These are phyloP conservation scores for Schizaphis graminum DNA, from an alignment of 2,888 invertebrate genomes.

Conservation along the genomic window DNA sequence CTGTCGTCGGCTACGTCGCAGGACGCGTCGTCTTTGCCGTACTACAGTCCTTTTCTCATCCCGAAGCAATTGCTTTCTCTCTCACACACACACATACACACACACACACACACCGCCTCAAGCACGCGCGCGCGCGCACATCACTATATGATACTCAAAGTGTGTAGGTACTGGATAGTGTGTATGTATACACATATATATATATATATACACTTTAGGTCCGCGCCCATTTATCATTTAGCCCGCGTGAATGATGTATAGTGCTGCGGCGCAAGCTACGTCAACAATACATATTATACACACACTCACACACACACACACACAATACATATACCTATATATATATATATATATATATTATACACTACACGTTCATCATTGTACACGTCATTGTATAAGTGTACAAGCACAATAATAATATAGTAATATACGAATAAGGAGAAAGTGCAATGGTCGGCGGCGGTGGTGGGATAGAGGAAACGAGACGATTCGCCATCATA, in stretches of 20 bases:
- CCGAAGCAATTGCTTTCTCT: neutral
- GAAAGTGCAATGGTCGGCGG: neutral
- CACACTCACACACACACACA: neutral
- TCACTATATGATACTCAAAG: constrained; percentile 6
- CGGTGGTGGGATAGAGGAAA: neutral
- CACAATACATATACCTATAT: no score
- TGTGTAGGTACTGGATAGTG: neutral
- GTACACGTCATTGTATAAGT: neutral
- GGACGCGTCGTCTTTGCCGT: neutral
- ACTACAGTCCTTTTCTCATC: neutral
- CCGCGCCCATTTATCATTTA: constrained; percentile 52
- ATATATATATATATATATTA: neutral
- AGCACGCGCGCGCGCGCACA: neutral
- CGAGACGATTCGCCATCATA: neutral
- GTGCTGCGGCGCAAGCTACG: neutral
- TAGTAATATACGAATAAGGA: neutral
- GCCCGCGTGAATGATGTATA: constrained; percentile 34
- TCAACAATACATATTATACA: constrained; percentile 32
- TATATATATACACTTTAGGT: neutral
- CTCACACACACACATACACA: neutral
- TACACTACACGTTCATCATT: neutral
- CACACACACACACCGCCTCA: neutral
- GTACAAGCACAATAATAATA: neutral
- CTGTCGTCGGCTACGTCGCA: neutral
- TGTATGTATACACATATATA: no score